phyloP scores from a whole-genome alignment of 2,113 vertebrate genomes.

The Chionomys nivalis region DNA sequence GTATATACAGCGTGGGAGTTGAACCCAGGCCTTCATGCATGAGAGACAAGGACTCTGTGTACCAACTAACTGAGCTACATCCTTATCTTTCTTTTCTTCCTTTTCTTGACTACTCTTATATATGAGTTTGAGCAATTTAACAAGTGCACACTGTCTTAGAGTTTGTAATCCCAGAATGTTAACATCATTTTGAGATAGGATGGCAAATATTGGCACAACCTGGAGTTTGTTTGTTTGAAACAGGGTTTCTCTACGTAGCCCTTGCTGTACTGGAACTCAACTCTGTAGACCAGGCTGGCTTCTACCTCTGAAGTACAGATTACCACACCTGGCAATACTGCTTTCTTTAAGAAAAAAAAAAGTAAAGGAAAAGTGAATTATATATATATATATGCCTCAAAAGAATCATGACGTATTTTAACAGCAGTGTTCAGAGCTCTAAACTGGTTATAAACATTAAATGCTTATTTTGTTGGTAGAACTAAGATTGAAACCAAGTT shows the following conservation, averaged over 20 bases:
- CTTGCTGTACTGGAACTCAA: background rate
- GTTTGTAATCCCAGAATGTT: background rate
- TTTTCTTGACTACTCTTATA: background rate
- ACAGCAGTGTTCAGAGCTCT: background rate
- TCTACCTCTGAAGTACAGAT: background rate
- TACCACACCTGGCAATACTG: background rate
- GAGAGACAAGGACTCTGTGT: background rate
- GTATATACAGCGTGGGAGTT: background rate
- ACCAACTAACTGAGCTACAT: background rate
- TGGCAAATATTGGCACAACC: background rate
- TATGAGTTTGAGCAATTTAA: background rate
- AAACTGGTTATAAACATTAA: background rate
- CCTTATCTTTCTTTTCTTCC: background rate
- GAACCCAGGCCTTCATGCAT: background rate
- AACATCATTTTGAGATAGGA: background rate
- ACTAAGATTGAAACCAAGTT: background rate
- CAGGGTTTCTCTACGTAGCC: background rate
- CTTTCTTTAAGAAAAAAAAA: background rate
- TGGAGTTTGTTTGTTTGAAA: background rate
- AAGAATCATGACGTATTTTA: background rate
- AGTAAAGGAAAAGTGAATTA: background rate
- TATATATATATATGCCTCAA: background rate
- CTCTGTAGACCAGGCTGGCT: background rate
- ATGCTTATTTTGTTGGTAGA: background rate
- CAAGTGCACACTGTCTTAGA: background rate